Evolutionary conservation across 2,113 vertebrate genomes (phyloP).

Genomic region (Chloroceryle aenea): DNA sequence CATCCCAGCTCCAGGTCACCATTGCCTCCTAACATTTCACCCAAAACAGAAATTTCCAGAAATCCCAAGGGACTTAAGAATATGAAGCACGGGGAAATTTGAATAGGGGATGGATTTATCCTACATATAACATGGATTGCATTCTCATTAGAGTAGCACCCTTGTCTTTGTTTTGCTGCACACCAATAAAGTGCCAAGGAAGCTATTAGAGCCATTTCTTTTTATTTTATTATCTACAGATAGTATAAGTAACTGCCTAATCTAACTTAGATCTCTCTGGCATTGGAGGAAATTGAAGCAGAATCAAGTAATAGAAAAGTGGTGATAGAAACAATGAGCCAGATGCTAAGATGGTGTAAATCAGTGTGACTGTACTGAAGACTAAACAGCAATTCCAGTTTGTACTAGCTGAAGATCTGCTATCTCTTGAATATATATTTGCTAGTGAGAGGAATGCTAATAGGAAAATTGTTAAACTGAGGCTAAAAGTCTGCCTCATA

Average conservation of each 20-base stretch:
- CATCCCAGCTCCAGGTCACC: background rate
- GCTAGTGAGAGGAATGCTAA: background rate
- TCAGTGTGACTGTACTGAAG: background rate
- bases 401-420: background rate
- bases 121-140: background rate
- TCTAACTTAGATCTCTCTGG: background rate
- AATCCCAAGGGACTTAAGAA: background rate
- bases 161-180: background rate
- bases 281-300: slow-evolving; percentile 24
- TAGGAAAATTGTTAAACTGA: background rate
- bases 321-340: slow-evolving; percentile 15
- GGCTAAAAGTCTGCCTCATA: background rate
- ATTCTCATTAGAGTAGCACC: background rate
- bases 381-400: background rate
- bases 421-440: background rate
- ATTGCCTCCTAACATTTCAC: background rate
- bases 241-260: background rate
- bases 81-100: background rate
- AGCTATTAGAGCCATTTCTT: slow-evolving; percentile 4
- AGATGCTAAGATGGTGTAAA: slow-evolving; percentile 23
- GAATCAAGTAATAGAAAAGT: background rate
- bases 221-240: slow-evolving; percentile 11
- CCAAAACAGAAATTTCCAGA: background rate
- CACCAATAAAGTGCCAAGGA: background rate
- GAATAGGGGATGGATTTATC: background rate